Evolutionary conservation across 2,888 invertebrate genomes (phyloP).

Genomic region (Scaptomyza caliginosa): DNA sequence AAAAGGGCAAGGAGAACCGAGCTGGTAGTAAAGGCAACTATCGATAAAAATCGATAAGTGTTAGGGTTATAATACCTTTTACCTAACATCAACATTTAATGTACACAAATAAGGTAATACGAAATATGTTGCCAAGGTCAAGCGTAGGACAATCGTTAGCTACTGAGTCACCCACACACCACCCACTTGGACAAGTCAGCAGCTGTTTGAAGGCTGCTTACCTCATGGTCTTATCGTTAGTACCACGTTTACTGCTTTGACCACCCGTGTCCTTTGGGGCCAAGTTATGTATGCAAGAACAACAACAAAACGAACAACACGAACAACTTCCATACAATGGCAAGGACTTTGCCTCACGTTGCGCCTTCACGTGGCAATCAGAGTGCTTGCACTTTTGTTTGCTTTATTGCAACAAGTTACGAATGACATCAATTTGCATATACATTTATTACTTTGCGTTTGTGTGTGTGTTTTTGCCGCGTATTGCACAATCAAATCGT

Average conservation of each 20-base stretch:
- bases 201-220: constrained; percentile 13
- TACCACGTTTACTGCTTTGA: constrained; percentile 6
- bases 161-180: constrained; percentile 13
- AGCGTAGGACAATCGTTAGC: constrained; percentile 33
- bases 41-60: neutral
- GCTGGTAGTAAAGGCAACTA: neutral
- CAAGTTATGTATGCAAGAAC: constrained; percentile 5
- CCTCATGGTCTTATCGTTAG: constrained; percentile 9
- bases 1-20: neutral
- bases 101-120: neutral
- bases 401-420: constrained; percentile 50
- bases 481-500: constrained; percentile 57
- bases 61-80: neutral
- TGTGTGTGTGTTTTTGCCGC: neutral
- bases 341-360: constrained; percentile 47
- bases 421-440: constrained; percentile 59
- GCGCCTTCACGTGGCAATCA: constrained; percentile 22
- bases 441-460: constrained; percentile 31
- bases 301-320: neutral
- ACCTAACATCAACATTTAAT: neutral
- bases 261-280: neutral
- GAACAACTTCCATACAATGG: constrained; percentile 13
- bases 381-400: neutral
- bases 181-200: neutral
- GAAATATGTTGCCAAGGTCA: constrained; percentile 35